A percentile compares a stretch with the other conserved stretches of the same genome.
phyloP scores from a whole-genome alignment of 2,797 vertebrate species.

The Macropodus opercularis region DNA sequence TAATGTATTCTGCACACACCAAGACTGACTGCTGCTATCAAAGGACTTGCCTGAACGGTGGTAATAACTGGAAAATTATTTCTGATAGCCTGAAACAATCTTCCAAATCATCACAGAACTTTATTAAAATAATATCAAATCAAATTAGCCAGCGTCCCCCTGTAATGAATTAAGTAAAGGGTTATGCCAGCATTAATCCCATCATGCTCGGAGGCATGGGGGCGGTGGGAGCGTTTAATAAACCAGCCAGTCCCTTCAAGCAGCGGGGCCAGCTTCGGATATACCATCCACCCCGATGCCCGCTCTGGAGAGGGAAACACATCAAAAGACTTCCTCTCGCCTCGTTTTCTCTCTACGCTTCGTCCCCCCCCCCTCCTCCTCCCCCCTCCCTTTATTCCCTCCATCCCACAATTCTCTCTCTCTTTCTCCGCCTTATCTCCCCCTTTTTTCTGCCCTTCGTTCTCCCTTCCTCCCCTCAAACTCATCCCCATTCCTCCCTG shows the following conservation, averaged over 20 bases:
- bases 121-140: constrained; percentile 99
- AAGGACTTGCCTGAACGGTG: constrained; percentile 98
- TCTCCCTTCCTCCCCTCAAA: constrained; percentile 53
- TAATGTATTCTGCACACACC: constrained; percentile 98
- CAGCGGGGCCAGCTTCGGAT: constrained; percentile 79
- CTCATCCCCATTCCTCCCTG: constrained; percentile 56
- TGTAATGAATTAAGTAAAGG: constrained; percentile 99
- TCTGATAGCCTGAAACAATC: constrained; percentile 99
- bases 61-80: constrained; percentile 99
- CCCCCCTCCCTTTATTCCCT: constrained; percentile 43
- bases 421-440: constrained; percentile 61
- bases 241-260: constrained; percentile 94
- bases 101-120: constrained; percentile 99
- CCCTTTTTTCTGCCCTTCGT: constrained; percentile 19
- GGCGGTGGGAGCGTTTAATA: constrained; percentile 97
- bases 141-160: constrained; percentile 98
- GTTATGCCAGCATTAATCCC: constrained; percentile 99
- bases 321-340: constrained; percentile 93
- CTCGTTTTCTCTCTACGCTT: constrained; percentile 48
- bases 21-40: constrained; percentile 96
- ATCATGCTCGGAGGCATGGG: constrained; percentile 96
- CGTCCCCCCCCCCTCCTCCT: constrained; percentile 43
- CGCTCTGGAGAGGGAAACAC: constrained; percentile 85
- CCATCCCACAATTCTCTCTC: constrained; percentile 69
- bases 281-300: constrained; percentile 70